Conservation (phyloP, 2,888 invertebrate genomes). For the Notocelia uddmanniana region DNA sequence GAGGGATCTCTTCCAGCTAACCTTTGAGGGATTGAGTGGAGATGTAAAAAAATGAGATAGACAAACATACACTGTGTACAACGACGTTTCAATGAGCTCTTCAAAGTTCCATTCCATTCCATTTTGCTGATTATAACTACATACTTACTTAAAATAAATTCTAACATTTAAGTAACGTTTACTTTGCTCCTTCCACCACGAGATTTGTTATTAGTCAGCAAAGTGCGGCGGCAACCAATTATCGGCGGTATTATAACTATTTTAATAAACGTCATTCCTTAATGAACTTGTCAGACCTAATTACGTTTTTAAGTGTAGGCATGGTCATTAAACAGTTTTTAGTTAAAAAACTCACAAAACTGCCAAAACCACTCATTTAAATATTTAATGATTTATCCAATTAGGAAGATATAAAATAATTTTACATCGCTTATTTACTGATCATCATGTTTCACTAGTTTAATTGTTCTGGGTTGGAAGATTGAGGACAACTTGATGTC, state of each 20-base stretch:
- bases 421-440: not conserved
- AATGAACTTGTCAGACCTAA: constrained; percentile 36
- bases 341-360: constrained; percentile 39
- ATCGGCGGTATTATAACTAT: not conserved
- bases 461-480: not conserved
- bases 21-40: no score
- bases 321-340: constrained; percentile 36
- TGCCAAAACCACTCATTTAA: constrained; percentile 26
- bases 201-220: not conserved
- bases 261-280: constrained; percentile 12
- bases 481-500: not conserved
- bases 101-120: no score
- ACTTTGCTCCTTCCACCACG: no score
- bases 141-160: no score
- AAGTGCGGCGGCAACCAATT: not conserved
- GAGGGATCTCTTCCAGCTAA: no score
- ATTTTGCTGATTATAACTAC: no score
- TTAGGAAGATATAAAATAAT: constrained; percentile 26
- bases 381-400: constrained; percentile 35
- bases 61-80: no score
- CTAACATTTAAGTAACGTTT: no score
- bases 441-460: constrained; percentile 3
- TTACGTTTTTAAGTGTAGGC: constrained; percentile 26
- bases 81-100: no score
- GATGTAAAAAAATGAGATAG: no score